Evolutionary conservation across 2,113 vertebrate species (phyloP).

Genomic region (Ictidomys tridecemlineatus): DNA sequence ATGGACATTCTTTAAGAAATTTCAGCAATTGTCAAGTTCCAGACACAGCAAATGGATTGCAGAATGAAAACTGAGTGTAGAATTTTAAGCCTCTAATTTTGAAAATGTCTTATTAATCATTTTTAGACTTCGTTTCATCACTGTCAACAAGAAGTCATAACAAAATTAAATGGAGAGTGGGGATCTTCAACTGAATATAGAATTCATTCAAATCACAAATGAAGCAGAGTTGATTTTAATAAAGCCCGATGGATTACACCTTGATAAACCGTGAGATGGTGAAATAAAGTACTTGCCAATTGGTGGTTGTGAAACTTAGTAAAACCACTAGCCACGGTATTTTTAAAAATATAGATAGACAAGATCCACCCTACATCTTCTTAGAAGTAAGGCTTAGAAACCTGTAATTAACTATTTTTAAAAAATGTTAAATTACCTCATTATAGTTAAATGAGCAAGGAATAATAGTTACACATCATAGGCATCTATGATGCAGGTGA

Average conservation of each 20-base stretch:
- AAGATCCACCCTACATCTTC: background rate
- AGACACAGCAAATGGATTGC: conserved; percentile 56
- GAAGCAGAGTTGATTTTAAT: background rate
- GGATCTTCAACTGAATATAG: background rate
- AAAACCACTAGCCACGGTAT: background rate
- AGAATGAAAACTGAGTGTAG: background rate
- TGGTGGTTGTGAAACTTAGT: background rate
- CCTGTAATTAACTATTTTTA: too few species aligned
- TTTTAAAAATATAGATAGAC: background rate
- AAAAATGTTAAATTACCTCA: too few species aligned
- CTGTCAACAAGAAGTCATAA: conserved; percentile 13
- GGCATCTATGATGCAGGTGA: background rate
- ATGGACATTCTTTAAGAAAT: conserved; percentile 28
- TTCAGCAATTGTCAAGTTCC: background rate
- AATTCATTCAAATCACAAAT: background rate
- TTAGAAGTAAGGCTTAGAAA: background rate
- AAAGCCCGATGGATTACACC: background rate
- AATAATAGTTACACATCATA: background rate
- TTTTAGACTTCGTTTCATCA: conserved; percentile 44
- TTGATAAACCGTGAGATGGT: background rate
- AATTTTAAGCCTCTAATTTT: conserved; percentile 22
- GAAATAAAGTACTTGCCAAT: background rate
- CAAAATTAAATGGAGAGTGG: conserved; percentile 44
- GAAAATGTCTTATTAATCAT: conserved; percentile 64
- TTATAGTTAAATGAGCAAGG: too few species aligned